Percentiles rank a stretch among this genome's conserved stretches.
Evolutionary conservation across 2,113 vertebrate genomes (phyloP).

Genomic region (Promerops cafer): DNA sequence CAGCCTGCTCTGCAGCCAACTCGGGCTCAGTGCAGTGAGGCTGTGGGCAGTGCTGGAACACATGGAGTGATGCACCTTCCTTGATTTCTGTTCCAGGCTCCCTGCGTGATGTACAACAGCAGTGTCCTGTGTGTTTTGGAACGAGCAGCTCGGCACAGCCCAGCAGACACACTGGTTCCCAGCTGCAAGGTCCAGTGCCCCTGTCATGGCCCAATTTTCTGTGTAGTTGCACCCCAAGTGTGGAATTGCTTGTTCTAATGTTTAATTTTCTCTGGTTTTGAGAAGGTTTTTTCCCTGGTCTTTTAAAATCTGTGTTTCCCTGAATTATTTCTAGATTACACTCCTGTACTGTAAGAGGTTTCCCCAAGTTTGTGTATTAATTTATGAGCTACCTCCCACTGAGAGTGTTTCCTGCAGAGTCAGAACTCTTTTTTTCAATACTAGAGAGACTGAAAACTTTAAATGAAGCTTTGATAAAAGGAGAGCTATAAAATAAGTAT

Average conservation of each 20-base stretch:
- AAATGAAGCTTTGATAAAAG: conserved; percentile 10
- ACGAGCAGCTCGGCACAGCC: not conserved
- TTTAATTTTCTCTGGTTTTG: not conserved
- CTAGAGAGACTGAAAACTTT: not conserved
- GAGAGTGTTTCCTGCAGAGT: not conserved
- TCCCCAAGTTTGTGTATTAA: not conserved
- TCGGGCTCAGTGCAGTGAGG: not conserved
- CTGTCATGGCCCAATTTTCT: not conserved
- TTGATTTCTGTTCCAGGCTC: not conserved
- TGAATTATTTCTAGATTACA: not conserved
- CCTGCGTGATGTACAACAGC: not conserved
- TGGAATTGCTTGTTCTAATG: not conserved
- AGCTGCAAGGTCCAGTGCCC: not conserved
- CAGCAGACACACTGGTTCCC: not conserved
- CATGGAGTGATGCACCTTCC: not conserved
- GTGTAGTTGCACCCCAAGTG: not conserved
- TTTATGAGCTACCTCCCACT: not conserved
- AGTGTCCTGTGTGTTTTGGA: not conserved
- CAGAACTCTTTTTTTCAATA: not conserved
- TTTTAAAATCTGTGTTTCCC: not conserved
- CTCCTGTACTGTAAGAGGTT: not conserved
- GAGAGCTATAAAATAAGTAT: not conserved
- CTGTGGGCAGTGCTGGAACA: not conserved
- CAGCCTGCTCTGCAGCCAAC: not conserved
- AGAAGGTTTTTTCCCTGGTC: not conserved